Percentiles rank a stretch among this genome's conserved stretches.
These are phyloP conservation scores for Genyomyrus donnyi DNA, from an alignment of 2,113 vertebrate genomes.

Conservation along the genomic window DNA sequence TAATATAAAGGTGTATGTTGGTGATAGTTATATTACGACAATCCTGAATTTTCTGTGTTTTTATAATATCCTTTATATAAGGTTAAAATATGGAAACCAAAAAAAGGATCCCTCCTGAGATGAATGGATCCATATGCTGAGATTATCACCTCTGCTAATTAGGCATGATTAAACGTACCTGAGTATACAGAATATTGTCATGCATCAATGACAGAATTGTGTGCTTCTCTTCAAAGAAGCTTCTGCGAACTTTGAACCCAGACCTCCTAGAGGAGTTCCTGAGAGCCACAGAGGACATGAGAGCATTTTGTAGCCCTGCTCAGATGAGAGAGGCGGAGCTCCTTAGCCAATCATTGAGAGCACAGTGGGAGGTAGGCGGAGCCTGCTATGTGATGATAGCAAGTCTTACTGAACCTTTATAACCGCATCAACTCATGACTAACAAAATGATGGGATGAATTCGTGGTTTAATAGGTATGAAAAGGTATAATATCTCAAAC, in stretches of 20 bases:
- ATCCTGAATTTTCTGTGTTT: background rate
- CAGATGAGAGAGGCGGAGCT: slow-evolving; percentile 59
- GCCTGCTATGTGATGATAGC: background rate
- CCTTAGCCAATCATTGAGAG: slow-evolving; percentile 53
- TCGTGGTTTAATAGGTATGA: background rate
- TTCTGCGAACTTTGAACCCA: slow-evolving; percentile 60
- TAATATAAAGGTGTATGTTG: background rate
- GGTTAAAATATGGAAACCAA: slow-evolving; percentile 6
- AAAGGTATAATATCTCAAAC: background rate
- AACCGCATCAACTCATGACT: background rate
- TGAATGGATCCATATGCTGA: background rate
- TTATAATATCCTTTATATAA: background rate
- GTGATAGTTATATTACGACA: background rate
- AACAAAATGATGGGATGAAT: background rate
- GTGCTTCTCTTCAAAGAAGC: slow-evolving; percentile 52
- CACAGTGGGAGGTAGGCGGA: slow-evolving; percentile 77
- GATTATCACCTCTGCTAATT: background rate
- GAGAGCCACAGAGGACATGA: slow-evolving; percentile 63
- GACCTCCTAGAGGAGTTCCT: slow-evolving; percentile 69
- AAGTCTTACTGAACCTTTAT: background rate
- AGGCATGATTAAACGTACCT: background rate
- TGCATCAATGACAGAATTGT: background rate
- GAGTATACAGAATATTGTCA: background rate
- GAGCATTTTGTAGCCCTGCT: slow-evolving; percentile 49
- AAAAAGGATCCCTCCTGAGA: background rate